Percentiles rank a stretch among this genome's conserved stretches.
These are phyloP conservation scores for Mionectes macconnelli DNA, from an alignment of 2,113 vertebrate genomes.

Conservation along the genomic window DNA sequence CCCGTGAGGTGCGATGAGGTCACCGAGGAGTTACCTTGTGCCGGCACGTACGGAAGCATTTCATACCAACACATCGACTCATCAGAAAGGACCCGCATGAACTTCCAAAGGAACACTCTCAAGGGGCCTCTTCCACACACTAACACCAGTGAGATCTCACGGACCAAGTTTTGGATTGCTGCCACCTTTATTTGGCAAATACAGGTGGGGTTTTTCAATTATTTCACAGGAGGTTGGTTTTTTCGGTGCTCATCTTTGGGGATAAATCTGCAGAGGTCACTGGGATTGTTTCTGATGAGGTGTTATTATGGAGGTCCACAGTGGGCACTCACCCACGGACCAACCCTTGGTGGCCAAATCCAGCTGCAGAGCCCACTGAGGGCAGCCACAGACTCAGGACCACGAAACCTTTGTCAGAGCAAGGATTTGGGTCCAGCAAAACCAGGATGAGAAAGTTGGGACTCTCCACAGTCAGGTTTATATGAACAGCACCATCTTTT, in stretches of 20 bases:
- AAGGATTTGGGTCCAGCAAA: not conserved
- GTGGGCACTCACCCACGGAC: not conserved
- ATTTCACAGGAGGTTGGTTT: not conserved
- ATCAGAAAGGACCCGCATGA: not conserved
- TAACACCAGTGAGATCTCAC: not conserved
- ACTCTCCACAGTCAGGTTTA: not conserved
- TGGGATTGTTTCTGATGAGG: not conserved
- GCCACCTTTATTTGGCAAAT: not conserved
- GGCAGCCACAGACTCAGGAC: not conserved
- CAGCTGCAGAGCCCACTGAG: not conserved
- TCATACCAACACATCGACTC: not conserved
- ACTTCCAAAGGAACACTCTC: not conserved
- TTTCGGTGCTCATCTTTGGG: not conserved
- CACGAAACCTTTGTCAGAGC: not conserved
- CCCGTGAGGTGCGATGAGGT: not conserved
- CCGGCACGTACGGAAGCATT: not conserved
- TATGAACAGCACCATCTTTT: not conserved
- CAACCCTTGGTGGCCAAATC: not conserved
- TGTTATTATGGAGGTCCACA: not conserved
- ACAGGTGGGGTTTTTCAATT: accelerated
- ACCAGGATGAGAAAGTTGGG: not conserved
- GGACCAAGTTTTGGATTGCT: not conserved
- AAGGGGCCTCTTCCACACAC: not conserved
- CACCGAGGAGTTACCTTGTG: not conserved
- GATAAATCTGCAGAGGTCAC: not conserved